Conservation (phyloP, 2,113 vertebrate species). For the Fulica atra region DNA sequence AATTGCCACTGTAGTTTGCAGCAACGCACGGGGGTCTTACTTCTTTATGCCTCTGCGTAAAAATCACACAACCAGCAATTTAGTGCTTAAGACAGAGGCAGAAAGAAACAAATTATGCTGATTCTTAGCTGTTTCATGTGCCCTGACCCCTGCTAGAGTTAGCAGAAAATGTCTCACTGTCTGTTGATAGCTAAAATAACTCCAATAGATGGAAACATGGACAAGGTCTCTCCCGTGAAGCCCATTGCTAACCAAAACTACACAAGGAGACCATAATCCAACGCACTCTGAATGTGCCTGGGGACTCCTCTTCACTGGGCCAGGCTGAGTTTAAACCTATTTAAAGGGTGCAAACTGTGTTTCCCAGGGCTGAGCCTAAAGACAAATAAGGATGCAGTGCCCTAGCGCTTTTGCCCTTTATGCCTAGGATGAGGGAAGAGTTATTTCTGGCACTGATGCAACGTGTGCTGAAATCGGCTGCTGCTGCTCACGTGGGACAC, state of each 20-base stretch:
- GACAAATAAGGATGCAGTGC: accelerated
- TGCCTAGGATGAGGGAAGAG: neutral
- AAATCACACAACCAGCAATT: neutral
- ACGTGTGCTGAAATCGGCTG: neutral
- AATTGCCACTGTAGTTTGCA: accelerated
- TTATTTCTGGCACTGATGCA: neutral
- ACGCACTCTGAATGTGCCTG: accelerated
- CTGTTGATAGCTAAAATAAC: neutral
- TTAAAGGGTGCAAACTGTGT: neutral
- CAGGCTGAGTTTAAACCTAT: neutral
- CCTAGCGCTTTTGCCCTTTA: neutral
- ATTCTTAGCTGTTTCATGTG: accelerated
- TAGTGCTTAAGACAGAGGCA: neutral
- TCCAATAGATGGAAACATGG: neutral
- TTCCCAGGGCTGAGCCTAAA: neutral
- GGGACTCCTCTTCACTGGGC: neutral
- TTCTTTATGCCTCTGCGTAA: neutral
- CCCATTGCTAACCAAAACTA: neutral
- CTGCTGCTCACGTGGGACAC: accelerated
- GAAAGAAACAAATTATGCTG: neutral
- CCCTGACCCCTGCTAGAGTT: neutral
- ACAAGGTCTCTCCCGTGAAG: neutral
- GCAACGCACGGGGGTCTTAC: neutral
- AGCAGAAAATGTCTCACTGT: neutral
- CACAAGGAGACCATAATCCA: neutral